These are phyloP conservation scores for Scolopax mira DNA, from an alignment of 2,113 vertebrate species.

Conservation along the genomic window DNA sequence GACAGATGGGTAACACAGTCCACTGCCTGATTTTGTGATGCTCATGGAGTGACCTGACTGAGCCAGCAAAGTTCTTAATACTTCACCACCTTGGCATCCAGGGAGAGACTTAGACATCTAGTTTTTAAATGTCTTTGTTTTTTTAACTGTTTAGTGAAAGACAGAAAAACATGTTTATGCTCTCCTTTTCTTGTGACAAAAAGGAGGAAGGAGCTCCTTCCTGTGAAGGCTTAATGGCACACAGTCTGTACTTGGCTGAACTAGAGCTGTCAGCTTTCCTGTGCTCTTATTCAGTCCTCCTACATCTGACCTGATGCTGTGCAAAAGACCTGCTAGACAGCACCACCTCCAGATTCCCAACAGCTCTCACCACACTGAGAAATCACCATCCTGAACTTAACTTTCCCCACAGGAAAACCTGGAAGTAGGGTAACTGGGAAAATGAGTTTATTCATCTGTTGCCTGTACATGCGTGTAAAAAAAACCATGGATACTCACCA, in stretches of 20 bases:
- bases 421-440: not conserved
- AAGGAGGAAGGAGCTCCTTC: not conserved
- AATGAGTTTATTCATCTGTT: not conserved
- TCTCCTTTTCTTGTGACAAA: not conserved
- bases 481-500: not conserved
- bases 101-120: not conserved
- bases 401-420: not conserved
- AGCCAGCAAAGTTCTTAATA: conserved; percentile 25
- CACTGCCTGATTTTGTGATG: conserved; percentile 35
- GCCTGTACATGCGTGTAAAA: rapidly evolving
- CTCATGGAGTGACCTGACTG: not conserved
- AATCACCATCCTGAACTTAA: not conserved
- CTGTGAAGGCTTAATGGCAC: not conserved
- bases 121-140: not conserved
- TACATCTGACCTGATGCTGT: not conserved
- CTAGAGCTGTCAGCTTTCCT: not conserved
- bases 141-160: not conserved
- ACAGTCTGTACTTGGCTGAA: not conserved
- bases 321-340: not conserved
- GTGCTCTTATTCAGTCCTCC: not conserved
- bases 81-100: not conserved
- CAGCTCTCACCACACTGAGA: not conserved
- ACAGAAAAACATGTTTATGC: not conserved
- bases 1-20: conserved; percentile 24
- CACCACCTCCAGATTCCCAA: not conserved